Evolutionary conservation across 2,888 invertebrate genomes (phyloP).

Genomic region (Noctua comes): DNA sequence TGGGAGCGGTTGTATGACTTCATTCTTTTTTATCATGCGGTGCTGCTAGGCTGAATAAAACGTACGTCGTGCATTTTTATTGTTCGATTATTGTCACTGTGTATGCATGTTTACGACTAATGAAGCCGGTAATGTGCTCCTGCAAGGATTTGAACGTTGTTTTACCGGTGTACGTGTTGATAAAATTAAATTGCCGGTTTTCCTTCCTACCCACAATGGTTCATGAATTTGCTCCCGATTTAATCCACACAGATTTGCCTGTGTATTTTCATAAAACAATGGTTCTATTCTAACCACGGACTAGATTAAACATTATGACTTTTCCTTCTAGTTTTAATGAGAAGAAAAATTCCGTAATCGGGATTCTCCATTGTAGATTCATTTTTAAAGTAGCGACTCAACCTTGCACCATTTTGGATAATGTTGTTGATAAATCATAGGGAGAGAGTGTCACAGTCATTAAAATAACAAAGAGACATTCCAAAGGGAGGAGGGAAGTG

Average conservation of each 20-base stretch:
- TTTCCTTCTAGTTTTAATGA: constrained; percentile 25
- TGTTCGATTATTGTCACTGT: constrained; percentile 48
- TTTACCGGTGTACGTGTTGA: constrained; percentile 33
- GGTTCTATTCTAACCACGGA: not conserved
- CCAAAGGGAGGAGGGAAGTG: constrained; percentile 29
- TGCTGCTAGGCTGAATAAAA: constrained; percentile 26
- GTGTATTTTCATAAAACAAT: constrained; percentile 5
- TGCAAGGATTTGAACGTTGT: constrained; percentile 22
- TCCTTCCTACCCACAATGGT: constrained; percentile 52
- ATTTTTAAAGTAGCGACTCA: constrained; percentile 16
- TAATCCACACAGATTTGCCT: constrained; percentile 33
- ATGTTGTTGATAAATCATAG: constrained; percentile 20
- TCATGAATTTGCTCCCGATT: constrained; percentile 38
- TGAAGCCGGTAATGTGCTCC: constrained; percentile 42
- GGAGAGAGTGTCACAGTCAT: constrained; percentile 32
- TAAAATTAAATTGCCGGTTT: constrained; percentile 37
- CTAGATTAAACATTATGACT: constrained; percentile 6
- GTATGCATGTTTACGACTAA: constrained; percentile 35
- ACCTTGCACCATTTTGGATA: constrained; percentile 17
- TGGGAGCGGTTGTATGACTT: constrained; percentile 79
- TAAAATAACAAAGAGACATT: constrained; percentile 49
- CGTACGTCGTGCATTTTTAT: constrained; percentile 51
- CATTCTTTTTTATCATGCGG: constrained; percentile 65
- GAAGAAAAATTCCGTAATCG: not conserved
- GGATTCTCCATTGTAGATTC: constrained; percentile 6